phyloP scores from a whole-genome alignment of 1,140 invertebrate species.

The Drosophila takahashii region DNA sequence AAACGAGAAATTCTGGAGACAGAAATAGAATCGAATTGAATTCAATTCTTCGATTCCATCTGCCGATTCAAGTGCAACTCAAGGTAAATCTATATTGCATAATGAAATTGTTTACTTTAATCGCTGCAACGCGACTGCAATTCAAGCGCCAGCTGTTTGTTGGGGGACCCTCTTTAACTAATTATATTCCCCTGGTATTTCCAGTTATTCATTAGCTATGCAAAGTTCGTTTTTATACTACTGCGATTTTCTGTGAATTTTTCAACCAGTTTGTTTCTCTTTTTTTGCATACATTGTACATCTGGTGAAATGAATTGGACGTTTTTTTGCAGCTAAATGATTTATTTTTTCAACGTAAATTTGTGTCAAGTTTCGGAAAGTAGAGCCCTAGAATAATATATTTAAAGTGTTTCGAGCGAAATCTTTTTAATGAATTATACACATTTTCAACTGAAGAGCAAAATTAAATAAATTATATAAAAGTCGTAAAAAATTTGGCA shows the following conservation, averaged over 20 bases:
- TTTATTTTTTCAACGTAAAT: background rate
- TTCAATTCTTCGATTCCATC: background rate
- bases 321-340: background rate
- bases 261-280: slow-evolving; percentile 1
- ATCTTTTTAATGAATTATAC: slow-evolving; percentile 5
- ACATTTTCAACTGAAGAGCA: slow-evolving; percentile 11
- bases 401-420: background rate
- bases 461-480: slow-evolving; percentile 20
- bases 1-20: background rate
- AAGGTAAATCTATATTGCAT: slow-evolving; percentile 22
- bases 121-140: slow-evolving; percentile 17
- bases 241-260: slow-evolving; percentile 25
- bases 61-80: slow-evolving; percentile 10
- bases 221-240: slow-evolving; percentile 18
- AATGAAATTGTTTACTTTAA: slow-evolving; percentile 28
- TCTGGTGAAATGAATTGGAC: slow-evolving; percentile 9
- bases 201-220: slow-evolving; percentile 21
- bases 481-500: slow-evolving; percentile 56
- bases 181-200: slow-evolving; percentile 1
- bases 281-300: slow-evolving; percentile 10
- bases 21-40: background rate
- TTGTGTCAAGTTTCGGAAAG: background rate
- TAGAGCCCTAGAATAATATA: background rate
- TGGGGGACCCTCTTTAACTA: background rate
- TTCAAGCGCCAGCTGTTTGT: slow-evolving; percentile 41